These are phyloP conservation scores for Drosophila kurseongensis DNA, from an alignment of 1,140 invertebrate genomes.

Conservation along the genomic window DNA sequence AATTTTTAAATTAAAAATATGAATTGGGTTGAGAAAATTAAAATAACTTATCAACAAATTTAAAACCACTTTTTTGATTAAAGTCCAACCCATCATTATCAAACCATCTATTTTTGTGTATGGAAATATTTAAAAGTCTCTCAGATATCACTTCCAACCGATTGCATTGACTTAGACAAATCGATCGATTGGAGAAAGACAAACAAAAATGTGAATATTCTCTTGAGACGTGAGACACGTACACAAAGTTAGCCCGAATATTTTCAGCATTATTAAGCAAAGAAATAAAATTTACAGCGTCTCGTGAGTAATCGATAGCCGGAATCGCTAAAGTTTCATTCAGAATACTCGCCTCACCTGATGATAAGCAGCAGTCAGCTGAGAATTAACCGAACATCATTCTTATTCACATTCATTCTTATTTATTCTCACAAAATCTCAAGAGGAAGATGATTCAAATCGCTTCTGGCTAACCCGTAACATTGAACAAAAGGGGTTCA, in stretches of 20 bases:
- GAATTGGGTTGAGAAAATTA: too few species aligned
- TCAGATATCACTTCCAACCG: background rate
- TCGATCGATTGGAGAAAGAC: conserved; percentile 42
- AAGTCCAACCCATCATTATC: background rate
- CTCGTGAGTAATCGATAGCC: conserved; percentile 60
- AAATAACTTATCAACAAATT: too few species aligned
- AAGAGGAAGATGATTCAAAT: conserved; percentile 39
- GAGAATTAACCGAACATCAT: conserved; percentile 9
- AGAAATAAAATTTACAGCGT: conserved; percentile 26
- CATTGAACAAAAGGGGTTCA: conserved; percentile 40
- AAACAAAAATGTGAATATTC: conserved; percentile 45
- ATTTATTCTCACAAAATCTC: conserved; percentile 27
- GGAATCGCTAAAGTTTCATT: conserved; percentile 34
- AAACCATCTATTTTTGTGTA: background rate
- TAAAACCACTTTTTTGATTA: too few species aligned
- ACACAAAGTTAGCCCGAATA: conserved; percentile 38
- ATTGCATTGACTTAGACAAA: conserved; percentile 25
- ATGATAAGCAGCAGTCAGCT: conserved; percentile 37
- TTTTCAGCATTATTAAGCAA: conserved; percentile 44
- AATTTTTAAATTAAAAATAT: too few species aligned
- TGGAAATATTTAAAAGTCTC: conserved; percentile 17
- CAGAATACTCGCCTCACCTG: conserved; percentile 28
- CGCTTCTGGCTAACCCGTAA: conserved; percentile 33
- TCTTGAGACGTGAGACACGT: conserved; percentile 51
- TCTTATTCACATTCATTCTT: conserved; percentile 28